phyloP scores from a whole-genome alignment of 2,797 vertebrate species.

The Notoglanidium macrostoma region DNA sequence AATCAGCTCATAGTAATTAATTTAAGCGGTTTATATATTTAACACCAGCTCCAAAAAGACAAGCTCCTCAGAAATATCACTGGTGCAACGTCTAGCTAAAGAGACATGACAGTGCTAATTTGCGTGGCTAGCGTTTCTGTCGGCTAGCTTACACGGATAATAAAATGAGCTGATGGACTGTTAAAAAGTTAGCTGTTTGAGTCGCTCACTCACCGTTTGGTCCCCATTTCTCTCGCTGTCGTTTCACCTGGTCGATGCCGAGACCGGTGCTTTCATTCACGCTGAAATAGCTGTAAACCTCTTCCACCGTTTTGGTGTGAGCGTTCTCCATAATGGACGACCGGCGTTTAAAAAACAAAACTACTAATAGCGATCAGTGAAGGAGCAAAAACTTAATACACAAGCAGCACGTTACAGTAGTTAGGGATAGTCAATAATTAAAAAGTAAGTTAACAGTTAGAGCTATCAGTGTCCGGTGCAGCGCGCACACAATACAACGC shows the following conservation, averaged over 20 bases:
- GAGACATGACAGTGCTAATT: conserved; percentile 17
- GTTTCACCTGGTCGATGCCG: conserved; percentile 91
- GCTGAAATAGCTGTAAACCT: conserved; percentile 91
- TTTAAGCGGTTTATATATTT: too few relatives aligned
- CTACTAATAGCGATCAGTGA: background rate
- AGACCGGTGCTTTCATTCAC: conserved; percentile 97
- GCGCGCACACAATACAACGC: background rate
- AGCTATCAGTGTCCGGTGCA: background rate
- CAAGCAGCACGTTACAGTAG: background rate
- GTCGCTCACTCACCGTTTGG: conserved; percentile 86
- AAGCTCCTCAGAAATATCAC: background rate
- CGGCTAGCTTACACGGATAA: background rate
- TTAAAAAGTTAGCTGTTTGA: background rate
- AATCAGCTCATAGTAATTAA: background rate
- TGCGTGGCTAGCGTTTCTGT: background rate
- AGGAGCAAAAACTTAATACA: too few relatives aligned
- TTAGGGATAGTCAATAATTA: background rate
- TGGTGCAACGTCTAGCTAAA: background rate
- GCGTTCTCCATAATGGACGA: conserved; percentile 93
- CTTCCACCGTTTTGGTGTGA: conserved; percentile 98
- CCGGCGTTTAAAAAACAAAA: background rate
- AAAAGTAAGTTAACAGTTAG: background rate
- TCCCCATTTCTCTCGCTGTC: conserved; percentile 91
- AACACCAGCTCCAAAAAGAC: background rate
- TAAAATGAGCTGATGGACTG: background rate